These are phyloP conservation scores for Ceryle rudis DNA, from an alignment of 2,797 vertebrate genomes.

Conservation along the genomic window DNA sequence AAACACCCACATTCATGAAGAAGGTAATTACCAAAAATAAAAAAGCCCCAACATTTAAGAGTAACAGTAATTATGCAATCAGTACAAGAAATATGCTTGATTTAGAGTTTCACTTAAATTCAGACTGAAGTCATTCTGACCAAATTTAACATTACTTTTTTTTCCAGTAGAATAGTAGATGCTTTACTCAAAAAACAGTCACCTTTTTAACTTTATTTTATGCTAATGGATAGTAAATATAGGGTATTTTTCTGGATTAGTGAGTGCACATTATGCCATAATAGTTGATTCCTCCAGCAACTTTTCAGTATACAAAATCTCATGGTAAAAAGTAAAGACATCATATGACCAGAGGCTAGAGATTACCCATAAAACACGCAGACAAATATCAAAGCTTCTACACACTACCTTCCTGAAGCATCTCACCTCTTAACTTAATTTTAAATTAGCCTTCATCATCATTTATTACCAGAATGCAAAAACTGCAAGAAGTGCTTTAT, in stretches of 20 bases:
- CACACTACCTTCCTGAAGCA: not conserved
- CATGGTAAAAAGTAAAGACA: not conserved
- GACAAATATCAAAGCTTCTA: conserved; percentile 21
- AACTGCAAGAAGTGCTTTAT: not conserved
- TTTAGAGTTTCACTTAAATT: not conserved
- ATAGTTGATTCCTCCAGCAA: not conserved
- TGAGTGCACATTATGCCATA: not conserved
- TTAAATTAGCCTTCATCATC: not conserved
- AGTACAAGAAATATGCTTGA: not conserved
- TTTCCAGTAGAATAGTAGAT: not conserved
- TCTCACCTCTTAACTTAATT: not conserved
- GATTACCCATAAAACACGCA: not conserved
- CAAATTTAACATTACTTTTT: not conserved
- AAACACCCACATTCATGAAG: not conserved
- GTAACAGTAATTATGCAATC: not conserved
- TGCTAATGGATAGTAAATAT: not conserved
- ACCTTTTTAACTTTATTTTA: not conserved
- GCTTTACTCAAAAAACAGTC: not conserved
- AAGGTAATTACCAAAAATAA: not conserved
- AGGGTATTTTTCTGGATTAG: not conserved
- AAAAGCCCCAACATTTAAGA: not conserved
- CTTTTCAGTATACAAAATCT: not conserved
- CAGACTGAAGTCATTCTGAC: not conserved
- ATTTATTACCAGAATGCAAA: conserved; percentile 11
- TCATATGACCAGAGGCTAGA: not conserved